Base-by-base conservation (phyloP, 1,140 invertebrate species). In the Harpegnathos saltator region DNA sequence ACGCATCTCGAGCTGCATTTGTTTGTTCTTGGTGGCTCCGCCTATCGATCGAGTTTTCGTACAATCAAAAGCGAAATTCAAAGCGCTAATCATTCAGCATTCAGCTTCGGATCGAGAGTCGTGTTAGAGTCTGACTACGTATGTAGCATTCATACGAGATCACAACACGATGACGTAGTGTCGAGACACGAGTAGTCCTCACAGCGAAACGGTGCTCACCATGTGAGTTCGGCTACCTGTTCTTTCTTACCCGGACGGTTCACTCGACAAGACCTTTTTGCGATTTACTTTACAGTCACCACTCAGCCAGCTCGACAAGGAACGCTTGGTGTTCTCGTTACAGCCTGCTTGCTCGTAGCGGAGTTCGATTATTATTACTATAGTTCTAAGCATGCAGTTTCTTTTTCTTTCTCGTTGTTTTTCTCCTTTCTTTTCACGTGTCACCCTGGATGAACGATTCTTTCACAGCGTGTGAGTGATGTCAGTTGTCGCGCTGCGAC, bases 321-420 rank as follows among this genome's bases (percentile, higher is more conserved):
- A 80, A 71, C 82, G 87, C 86, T 88, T 88, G 82, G 69, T 82
- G 71, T 62, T 85, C 77, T 50, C 63, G 48, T 73, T 85, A 73
- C 50, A 82, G 72, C 77, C 83, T 88, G 77, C 86, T 85, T 88
- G 86, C 71, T 63, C 83, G 87, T 88, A 88, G 87, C 54, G 24
- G 38, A 77, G 63, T 54, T 88, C 84, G 66, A 88, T 82, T 71
- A 87, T 59, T 72, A 77, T 82, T 72, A n/a, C n/a, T n/a, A n/a
- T n/a, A n/a, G n/a, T 85, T 73, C 68, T 82, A 58, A 87, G 87
- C 87, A 88, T 88, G 87, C 71, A 73, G 83, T 88, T 87, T 50
- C 52, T 82, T 11, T 44, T 44, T 9, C 9, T 33, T 33, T 7
- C 33, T 33, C 33, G n/a, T n/a, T n/a, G n/a, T n/a, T n/a, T n/a